Conservation (phyloP, 30 jellyfish, hydroid and myxozoan species). For the Cassiopea xamachana region DNA sequence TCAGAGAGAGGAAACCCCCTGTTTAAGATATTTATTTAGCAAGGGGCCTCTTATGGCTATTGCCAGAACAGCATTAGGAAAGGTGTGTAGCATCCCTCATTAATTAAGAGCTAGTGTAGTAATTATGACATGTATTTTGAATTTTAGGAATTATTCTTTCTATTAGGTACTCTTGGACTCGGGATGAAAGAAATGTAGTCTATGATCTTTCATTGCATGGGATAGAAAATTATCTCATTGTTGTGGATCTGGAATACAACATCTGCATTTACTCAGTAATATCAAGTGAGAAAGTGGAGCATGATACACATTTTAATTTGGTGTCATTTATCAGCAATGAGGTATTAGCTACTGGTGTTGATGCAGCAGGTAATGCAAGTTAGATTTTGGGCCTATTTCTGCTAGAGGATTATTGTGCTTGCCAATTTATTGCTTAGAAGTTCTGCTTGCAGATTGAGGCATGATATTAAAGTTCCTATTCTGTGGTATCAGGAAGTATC, state of each 20-base stretch:
- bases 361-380: not conserved
- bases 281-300: not conserved
- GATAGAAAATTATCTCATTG: constrained; percentile 4
- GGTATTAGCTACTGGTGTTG: not conserved
- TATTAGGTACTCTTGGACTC: constrained; percentile 7
- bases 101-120: no score
- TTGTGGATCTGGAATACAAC: constrained; percentile 22
- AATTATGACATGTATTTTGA: not conserved
- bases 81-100: no score
- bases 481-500: no score
- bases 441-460: not conserved
- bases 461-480: no score
- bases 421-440: not conserved
- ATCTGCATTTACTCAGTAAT: constrained; percentile 26
- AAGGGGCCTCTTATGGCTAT: no score
- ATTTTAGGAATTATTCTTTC: not conserved
- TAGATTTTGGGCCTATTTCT: not conserved
- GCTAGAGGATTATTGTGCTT: not conserved
- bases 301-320: constrained; percentile 6
- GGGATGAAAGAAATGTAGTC: not conserved
- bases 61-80: no score
- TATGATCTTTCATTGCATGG: constrained; percentile 27
- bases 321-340: constrained; percentile 17
- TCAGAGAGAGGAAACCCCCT: no score
- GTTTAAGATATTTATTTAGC: no score